Base-by-base conservation (phyloP, 2,888 invertebrate species). In the Eustalomyia histrio region DNA sequence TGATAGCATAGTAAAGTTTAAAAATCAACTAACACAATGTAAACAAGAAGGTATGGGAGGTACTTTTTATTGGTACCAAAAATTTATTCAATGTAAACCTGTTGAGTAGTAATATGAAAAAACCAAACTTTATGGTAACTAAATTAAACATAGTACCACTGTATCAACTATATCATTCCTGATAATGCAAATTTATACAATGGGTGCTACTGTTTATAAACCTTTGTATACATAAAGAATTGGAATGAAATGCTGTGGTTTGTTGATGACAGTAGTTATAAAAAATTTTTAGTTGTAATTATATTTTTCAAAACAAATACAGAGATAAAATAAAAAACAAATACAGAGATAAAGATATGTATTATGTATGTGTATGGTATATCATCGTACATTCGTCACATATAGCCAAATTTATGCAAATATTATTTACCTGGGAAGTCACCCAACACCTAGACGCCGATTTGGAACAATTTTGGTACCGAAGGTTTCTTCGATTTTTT, bases 401-500 rank as follows among this genome's bases (percentile, higher is more conserved):
- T 29, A 72, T 63, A 39, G n/a, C 1, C n/a, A 47, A 47, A 24
- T 74, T 35, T 39, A 65, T 14, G 2, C 64, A 73, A 73, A 74
- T 58, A 47, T 74, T 18, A 29, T 4, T 21, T 21, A 21, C 21
- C 2, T 3, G 21, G 2, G 21, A 21, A 21, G 21, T 21, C 4
- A 21, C 4, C 21, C 21, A 2, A 21, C 21, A 3, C 21, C 21
- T n/a, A n/a, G n/a, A n/a, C n/a, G n/a, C n/a, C n/a, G n/a, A n/a
- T n/a, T n/a, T n/a, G n/a, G n/a, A n/a, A n/a, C n/a, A n/a, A n/a
- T n/a, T n/a, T n/a, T n/a, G n/a, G n/a, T n/a, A n/a, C n/a, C n/a
- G n/a, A n/a, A n/a, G n/a, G n/a, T n/a, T n/a, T n/a, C n/a, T n/a
- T n/a, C n/a, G n/a, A n/a, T n/a, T n/a, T n/a, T n/a, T n/a, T n/a